A percentile compares a stretch with the other conserved stretches of the same genome.
Conservation (phyloP, 2,113 vertebrate genomes). For the Phalacrocorax aristotelis region DNA sequence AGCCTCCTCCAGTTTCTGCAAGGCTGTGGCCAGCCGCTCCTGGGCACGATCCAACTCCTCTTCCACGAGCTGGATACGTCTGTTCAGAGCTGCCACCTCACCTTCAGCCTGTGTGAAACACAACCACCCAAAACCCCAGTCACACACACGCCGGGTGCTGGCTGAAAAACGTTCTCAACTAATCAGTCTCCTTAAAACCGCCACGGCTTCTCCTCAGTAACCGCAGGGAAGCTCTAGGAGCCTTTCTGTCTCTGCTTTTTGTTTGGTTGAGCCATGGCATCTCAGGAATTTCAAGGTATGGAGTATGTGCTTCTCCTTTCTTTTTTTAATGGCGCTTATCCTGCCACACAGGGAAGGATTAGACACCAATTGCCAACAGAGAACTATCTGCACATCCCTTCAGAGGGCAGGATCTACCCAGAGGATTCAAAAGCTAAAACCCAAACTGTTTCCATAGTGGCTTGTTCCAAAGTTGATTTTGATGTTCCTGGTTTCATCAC, state of each 20-base stretch:
- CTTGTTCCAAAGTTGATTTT: background rate
- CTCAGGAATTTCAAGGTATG: slow-evolving; percentile 51
- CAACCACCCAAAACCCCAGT: background rate
- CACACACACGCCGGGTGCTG: background rate
- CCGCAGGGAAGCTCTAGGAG: background rate
- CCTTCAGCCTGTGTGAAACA: slow-evolving; percentile 83
- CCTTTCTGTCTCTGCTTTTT: background rate
- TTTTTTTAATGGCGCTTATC: background rate
- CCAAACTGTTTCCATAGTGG: background rate
- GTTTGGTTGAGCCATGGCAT: slow-evolving; percentile 27
- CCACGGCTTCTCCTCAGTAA: background rate
- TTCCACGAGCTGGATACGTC: slow-evolving; percentile 96
- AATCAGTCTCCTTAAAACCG: background rate
- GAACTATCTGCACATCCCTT: background rate
- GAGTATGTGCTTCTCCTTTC: background rate
- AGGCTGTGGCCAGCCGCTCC: slow-evolving; percentile 89
- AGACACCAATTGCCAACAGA: accelerated
- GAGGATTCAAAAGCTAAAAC: background rate
- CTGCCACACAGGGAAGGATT: background rate
- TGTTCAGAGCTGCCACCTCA: slow-evolving; percentile 92
- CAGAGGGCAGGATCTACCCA: background rate
- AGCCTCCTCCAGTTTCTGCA: slow-evolving; percentile 96
- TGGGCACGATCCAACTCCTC: slow-evolving; percentile 96
- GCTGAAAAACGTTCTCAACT: background rate
- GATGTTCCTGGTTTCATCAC: background rate